These are phyloP conservation scores for Tamandua tetradactyla DNA, from an alignment of 2,797 vertebrate species.

Conservation along the genomic window DNA sequence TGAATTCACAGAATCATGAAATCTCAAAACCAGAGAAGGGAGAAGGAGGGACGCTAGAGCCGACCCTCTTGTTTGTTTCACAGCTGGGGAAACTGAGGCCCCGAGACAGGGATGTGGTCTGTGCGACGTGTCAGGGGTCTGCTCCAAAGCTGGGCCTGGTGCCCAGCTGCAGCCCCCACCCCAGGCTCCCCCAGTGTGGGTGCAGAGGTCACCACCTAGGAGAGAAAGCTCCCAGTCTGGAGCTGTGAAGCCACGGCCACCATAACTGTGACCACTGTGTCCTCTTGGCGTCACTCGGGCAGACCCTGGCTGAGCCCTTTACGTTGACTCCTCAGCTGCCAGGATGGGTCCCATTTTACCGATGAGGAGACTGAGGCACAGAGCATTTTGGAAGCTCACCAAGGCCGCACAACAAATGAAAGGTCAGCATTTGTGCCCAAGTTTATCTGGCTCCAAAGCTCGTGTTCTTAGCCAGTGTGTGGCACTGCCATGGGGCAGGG, in stretches of 20 bases:
- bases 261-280: rapidly evolving
- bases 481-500: rapidly evolving
- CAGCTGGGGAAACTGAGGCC: background rate
- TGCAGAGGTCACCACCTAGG: background rate
- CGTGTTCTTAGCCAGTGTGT: rapidly evolving
- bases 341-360: rapidly evolving
- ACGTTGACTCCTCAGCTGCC: rapidly evolving
- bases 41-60: background rate
- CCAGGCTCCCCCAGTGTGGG: too few species aligned
- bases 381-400: background rate
- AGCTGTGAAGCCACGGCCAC: too few species aligned
- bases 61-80: background rate
- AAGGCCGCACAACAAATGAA: background rate
- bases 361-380: background rate
- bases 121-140: rapidly evolving
- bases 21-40: background rate
- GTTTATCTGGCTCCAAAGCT: background rate
- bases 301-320: rapidly evolving
- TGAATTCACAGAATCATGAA: background rate
- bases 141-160: background rate
- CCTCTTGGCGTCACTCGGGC: rapidly evolving
- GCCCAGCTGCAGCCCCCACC: too few species aligned
- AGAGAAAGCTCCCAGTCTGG: background rate
- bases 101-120: rapidly evolving
- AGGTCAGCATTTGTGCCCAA: background rate